phyloP scores from a whole-genome alignment of 2,113 vertebrate genomes.

The Tragelaphus buxtoni region DNA sequence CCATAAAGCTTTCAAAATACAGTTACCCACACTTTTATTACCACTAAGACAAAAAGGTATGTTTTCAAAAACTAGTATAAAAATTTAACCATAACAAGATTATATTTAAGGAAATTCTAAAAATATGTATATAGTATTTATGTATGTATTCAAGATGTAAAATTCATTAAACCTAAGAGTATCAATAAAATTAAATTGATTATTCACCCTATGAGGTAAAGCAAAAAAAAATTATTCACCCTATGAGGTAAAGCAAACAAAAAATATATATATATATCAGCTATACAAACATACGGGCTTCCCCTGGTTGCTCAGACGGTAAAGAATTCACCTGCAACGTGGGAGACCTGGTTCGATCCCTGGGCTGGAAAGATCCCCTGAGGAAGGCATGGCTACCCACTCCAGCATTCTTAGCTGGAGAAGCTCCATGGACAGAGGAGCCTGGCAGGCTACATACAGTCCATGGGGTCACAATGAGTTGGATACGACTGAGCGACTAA shows the following conservation, averaged over 20 bases:
- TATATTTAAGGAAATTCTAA: slow-evolving; percentile 14
- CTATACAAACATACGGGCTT: not conserved
- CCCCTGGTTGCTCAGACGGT: not conserved
- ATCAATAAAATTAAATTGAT: slow-evolving; percentile 27
- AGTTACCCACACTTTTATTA: slow-evolving; percentile 50
- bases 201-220: not conserved
- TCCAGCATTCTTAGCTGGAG: not conserved
- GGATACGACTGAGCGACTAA: not conserved
- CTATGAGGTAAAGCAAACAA: too few species aligned
- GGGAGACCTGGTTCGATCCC: not conserved
- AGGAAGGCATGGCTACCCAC: not conserved
- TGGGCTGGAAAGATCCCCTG: not conserved
- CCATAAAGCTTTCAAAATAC: slow-evolving; percentile 40
- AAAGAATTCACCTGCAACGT: not conserved
- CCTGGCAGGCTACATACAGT: not conserved
- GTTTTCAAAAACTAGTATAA: slow-evolving; percentile 12
- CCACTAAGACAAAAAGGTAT: slow-evolving; percentile 13
- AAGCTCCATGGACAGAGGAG: not conserved
- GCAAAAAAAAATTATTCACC: too few species aligned
- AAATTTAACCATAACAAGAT: not conserved
- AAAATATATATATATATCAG: not conserved
- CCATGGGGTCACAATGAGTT: not conserved
- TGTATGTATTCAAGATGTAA: not conserved
- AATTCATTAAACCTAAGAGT: not conserved
- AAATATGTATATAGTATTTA: not conserved